These are phyloP conservation scores for Aptenodytes forsteri DNA, from an alignment of 2,113 vertebrate species.

Conservation along the genomic window DNA sequence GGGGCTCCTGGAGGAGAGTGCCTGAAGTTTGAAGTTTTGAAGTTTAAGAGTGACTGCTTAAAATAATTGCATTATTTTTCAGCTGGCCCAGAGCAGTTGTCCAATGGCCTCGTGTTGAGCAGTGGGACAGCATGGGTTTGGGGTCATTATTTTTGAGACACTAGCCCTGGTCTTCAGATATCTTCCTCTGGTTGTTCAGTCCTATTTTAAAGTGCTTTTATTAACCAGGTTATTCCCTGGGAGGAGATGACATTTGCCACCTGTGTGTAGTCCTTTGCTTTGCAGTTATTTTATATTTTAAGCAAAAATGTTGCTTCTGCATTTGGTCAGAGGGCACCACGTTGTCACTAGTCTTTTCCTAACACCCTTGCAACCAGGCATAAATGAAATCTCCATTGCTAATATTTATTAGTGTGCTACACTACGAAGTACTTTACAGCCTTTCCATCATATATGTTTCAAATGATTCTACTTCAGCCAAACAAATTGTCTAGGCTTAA, in stretches of 20 bases:
- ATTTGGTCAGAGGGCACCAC: slow-evolving; percentile 30
- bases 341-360: not conserved
- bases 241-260: not conserved
- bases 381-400: not conserved
- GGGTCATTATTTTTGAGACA: not conserved
- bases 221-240: not conserved
- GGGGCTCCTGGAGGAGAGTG: not conserved
- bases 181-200: not conserved
- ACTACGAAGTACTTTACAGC: not conserved
- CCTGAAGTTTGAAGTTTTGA: not conserved
- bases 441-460: slow-evolving; percentile 52
- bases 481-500: slow-evolving; percentile 71
- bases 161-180: not conserved
- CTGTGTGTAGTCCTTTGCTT: not conserved
- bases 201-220: not conserved
- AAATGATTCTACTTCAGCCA: slow-evolving; percentile 58
- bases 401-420: not conserved
- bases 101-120: rapidly evolving
- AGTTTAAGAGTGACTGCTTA: not conserved
- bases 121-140: not conserved
- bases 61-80: not conserved
- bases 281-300: not conserved
- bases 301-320: not conserved
- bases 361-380: not conserved
- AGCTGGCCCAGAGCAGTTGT: not conserved